Evolutionary conservation across 2,797 vertebrate species (phyloP).

Genomic region (Nannoperca obscura): DNA sequence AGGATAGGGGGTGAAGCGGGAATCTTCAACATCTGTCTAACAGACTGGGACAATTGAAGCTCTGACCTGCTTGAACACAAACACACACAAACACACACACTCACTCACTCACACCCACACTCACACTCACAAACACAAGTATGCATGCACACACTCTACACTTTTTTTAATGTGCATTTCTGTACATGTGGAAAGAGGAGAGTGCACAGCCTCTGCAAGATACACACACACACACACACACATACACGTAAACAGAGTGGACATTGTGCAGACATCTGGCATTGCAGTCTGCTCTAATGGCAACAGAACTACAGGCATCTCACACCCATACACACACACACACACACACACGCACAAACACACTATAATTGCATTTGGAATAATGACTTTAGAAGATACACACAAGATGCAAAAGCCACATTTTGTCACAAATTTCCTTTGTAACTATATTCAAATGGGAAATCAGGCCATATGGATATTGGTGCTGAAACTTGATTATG

Average conservation of each 20-base stretch:
- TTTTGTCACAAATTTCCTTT: conserved; percentile 29
- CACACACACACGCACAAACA: conserved; percentile 7
- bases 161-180: conserved; percentile 25
- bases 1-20: conserved; percentile 42
- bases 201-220: conserved; percentile 26
- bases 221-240: neutral
- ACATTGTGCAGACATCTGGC: conserved; percentile 66
- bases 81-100: neutral
- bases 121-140: conserved; percentile 8
- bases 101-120: conserved; percentile 11
- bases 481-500: neutral
- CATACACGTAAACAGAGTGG: conserved; percentile 2
- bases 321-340: conserved; percentile 50
- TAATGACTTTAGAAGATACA: conserved; percentile 23
- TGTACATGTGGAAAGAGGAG: conserved; percentile 24
- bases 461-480: neutral
- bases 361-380: conserved; percentile 10
- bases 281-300: conserved; percentile 61
- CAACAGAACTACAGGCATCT: conserved; percentile 62
- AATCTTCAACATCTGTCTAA: conserved; percentile 78
- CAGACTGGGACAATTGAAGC: conserved; percentile 66
- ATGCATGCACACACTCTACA: neutral
- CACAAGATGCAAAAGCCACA: neutral
- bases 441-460: neutral
- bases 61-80: conserved; percentile 59